These are phyloP conservation scores for Protomyctophum bolini DNA, from an alignment of 2,113 vertebrate species.

Conservation along the genomic window DNA sequence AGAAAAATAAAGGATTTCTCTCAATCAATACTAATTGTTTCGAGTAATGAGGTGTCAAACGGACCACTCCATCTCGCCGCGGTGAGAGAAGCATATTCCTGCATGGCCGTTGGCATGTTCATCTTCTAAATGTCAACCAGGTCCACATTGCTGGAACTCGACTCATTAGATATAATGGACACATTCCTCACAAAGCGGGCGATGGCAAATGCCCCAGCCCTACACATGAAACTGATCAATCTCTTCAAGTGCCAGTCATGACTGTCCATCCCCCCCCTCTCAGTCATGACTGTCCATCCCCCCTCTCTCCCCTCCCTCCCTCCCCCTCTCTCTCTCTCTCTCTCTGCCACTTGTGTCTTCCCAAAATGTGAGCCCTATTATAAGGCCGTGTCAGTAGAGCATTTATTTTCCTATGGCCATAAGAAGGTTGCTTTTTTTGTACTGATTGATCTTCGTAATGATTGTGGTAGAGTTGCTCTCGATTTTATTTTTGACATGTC, in stretches of 20 bases:
- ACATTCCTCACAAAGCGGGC: slow-evolving; percentile 25
- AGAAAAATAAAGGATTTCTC: slow-evolving; percentile 7
- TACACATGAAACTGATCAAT: slow-evolving; percentile 23
- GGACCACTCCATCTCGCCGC: slow-evolving; percentile 53
- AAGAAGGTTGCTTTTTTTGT: too few species aligned
- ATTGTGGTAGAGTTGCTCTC: too few species aligned
- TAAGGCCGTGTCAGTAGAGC: neutral
- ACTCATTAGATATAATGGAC: slow-evolving; percentile 57
- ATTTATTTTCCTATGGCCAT: too few species aligned
- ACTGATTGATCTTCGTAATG: too few species aligned
- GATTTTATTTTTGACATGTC: too few species aligned
- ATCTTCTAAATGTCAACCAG: slow-evolving; percentile 54
- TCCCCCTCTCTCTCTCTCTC: neutral
- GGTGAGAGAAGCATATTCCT: neutral
- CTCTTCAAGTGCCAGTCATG: slow-evolving; percentile 17
- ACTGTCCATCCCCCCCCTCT: neutral
- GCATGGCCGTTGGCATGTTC: slow-evolving; percentile 33
- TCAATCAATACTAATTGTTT: slow-evolving; percentile 56
- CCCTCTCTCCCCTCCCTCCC: neutral
- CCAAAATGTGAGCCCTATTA: neutral
- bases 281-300: too few species aligned
- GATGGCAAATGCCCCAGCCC: slow-evolving; percentile 18
- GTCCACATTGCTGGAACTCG: slow-evolving; percentile 42
- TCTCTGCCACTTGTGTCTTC: neutral
- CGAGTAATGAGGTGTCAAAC: slow-evolving; percentile 67